Base-by-base conservation (phyloP, 2,797 vertebrate genomes). In the Sternotherus odoratus region DNA sequence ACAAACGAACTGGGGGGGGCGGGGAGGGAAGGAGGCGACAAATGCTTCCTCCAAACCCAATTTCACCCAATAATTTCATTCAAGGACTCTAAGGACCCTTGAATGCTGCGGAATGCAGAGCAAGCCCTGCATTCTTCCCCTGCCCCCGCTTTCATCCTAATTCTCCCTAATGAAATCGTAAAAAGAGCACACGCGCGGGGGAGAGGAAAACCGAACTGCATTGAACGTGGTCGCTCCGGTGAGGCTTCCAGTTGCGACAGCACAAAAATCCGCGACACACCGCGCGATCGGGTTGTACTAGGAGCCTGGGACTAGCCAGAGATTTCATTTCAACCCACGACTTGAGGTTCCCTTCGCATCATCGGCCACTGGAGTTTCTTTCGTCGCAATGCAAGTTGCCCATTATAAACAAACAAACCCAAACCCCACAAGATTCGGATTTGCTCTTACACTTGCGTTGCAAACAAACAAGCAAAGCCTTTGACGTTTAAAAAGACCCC, bases 51-150 rank as follows among this genome's bases (percentile, higher is more conserved):
- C 93, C 94, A 97, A 96, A 97, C 95, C 97, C 97, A 97, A 95
- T 96, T 97, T 98, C 94, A 89, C 96, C 97, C 97, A 97, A 96
- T 97, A 96, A 97, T 98, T 97, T 97, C 95, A 95, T 96, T 98
- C 97, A 97, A 98, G 97, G 96, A 96, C 96, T 98, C 95, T 97
- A 95, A 97, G 97, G 95, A 96, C 96, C 93, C 98, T 98, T 97
- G 97, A 98, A 97, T 94, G 93, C 95, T 87, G 80, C 93, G 97
- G 97, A 96, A 96, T 93, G 96, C 96, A 63, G 95, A 81, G 88
- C 88, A 78, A 86, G 94, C 94, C 95, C 94, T 83, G 88, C 91
- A 88, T 86, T 87, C 82, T 79, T 87, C 88, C 56, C 92, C 86
- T 93, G 96, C 63, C 92, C 90, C 56, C 86, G 87, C 93, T 95